A percentile compares a stretch with the other conserved stretches of the same genome.
Evolutionary conservation across 2,797 vertebrate species (phyloP).

Genomic region (Echeneis naucrates): DNA sequence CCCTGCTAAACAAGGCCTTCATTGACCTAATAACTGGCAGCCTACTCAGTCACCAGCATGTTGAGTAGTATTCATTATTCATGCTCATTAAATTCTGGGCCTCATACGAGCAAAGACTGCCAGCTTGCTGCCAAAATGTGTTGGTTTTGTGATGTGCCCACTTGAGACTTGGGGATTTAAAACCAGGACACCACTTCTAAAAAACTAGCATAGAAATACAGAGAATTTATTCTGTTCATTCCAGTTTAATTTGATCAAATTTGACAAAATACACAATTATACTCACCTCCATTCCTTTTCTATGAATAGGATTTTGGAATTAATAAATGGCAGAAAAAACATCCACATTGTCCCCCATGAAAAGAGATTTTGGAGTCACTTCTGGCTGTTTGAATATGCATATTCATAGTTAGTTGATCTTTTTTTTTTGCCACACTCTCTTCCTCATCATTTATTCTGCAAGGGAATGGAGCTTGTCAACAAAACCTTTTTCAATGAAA

Average conservation of each 20-base stretch:
- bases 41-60: conserved; percentile 84
- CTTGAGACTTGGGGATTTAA: conserved; percentile 87
- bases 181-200: conserved; percentile 86
- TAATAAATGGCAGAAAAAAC: conserved; percentile 73
- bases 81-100: conserved; percentile 91
- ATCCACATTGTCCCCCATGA: conserved; percentile 64
- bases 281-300: conserved; percentile 76
- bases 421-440: conserved; percentile 51
- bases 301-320: conserved; percentile 79
- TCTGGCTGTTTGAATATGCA: conserved; percentile 79
- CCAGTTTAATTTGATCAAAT: conserved; percentile 83
- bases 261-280: conserved; percentile 85
- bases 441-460: conserved; percentile 71
- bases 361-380: conserved; percentile 79
- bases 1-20: conserved; percentile 83
- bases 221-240: conserved; percentile 74
- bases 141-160: conserved; percentile 89
- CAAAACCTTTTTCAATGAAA: conserved; percentile 74
- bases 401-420: conserved; percentile 76
- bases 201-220: conserved; percentile 80
- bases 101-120: conserved; percentile 85
- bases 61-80: conserved; percentile 90
- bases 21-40: conserved; percentile 88
- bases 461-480: conserved; percentile 70
- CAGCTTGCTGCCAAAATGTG: conserved; percentile 87